A percentile compares a stretch with the other conserved stretches of the same genome.
Evolutionary conservation across 1,140 invertebrate species (phyloP).

Genomic region (Papilio polytes): DNA sequence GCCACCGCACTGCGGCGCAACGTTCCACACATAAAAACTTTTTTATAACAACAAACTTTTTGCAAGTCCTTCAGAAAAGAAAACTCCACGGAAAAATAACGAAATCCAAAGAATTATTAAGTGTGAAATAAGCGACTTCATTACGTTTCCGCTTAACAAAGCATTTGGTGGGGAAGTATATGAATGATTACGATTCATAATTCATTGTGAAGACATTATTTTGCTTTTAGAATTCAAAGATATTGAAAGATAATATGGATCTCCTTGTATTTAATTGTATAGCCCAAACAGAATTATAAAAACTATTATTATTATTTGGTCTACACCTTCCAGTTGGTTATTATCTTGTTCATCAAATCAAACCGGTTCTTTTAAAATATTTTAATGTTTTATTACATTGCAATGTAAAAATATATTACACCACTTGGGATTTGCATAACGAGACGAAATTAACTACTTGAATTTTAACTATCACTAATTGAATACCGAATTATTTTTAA

Average conservation of each 20-base stretch:
- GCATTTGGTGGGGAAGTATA: no score
- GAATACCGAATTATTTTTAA: constrained; percentile 33
- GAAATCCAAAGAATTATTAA: not conserved
- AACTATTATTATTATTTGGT: no score
- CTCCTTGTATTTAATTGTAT: no score
- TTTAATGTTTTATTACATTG: not conserved
- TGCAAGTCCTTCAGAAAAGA: constrained; percentile 16
- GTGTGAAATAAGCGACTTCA: not conserved
- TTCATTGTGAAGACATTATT: no score
- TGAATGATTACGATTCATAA: no score
- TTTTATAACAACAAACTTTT: constrained; percentile 38
- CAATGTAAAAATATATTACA: not conserved
- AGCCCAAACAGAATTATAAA: no score
- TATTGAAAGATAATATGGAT: no score
- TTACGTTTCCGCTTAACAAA: not conserved
- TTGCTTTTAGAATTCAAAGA: no score
- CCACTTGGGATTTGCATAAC: constrained; percentile 19
- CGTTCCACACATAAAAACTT: constrained; percentile 36
- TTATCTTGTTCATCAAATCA: no score
- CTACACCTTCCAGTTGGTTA: no score
- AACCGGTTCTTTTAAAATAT: no score
- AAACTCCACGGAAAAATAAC: not conserved
- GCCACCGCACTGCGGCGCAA: constrained; percentile 37
- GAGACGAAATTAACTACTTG: constrained; percentile 5
- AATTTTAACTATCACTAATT: constrained; percentile 21